phyloP scores from a whole-genome alignment of 2,113 vertebrate genomes.

The Oncorhynchus nerka region DNA sequence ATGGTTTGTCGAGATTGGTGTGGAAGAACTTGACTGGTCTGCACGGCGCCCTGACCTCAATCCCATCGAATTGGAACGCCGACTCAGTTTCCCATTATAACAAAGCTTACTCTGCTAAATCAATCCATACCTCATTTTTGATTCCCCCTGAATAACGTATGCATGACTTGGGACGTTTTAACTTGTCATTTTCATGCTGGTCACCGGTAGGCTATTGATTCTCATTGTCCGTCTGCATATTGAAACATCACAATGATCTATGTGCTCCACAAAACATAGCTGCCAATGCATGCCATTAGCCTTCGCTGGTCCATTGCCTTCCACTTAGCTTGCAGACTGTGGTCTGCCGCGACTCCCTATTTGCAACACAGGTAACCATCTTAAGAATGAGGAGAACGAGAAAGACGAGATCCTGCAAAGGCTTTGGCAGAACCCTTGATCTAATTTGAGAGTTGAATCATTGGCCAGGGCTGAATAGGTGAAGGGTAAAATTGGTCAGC shows the following conservation, averaged over 20 bases:
- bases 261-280: not conserved
- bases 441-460: not conserved
- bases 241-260: constrained; percentile 2
- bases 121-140: not conserved
- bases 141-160: not conserved
- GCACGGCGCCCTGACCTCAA: no score
- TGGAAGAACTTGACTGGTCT: no score
- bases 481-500: not conserved
- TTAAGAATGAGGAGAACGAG: not conserved
- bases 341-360: not conserved
- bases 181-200: not conserved
- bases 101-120: not conserved
- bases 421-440: not conserved
- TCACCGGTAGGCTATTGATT: not conserved
- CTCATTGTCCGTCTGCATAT: not conserved
- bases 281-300: not conserved
- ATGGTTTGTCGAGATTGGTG: no score
- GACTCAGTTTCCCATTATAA: not conserved
- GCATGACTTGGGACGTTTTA: not conserved
- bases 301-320: not conserved
- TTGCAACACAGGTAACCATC: not conserved
- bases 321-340: not conserved
- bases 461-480: not conserved
- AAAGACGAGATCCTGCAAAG: not conserved
- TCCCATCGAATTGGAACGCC: no score